Evolutionary conservation across 2,888 invertebrate genomes (phyloP), one percentile per base, ranked within the genome.

Genomic region (Caenorhabditis parvicauda): DNA sequence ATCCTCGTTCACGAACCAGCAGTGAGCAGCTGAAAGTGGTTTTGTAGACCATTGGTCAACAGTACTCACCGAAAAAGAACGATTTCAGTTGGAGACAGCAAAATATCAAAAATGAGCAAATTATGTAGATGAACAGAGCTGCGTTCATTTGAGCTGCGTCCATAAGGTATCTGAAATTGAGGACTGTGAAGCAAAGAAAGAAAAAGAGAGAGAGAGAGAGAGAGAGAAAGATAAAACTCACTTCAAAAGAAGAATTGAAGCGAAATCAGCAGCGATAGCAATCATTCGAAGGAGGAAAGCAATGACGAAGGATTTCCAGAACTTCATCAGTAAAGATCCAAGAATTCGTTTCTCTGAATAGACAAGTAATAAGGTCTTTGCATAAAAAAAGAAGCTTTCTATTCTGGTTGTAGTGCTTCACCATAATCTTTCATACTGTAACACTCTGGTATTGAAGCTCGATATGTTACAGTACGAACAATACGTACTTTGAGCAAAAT

Each of bases 61-160:
- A 21, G 12, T 1, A 37, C 43, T 28, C 17, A 54, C 59, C 60
- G 14, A 59, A 39, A 3, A 61, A 14, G 25, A 67, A 14, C 2
- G 63, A 61, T 29, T 63, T 63, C 12, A 64, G 29, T 38, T 64
- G 63, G 35, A 54, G 43, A 35, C 63, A 63, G 24, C 63, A 48
- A 19, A 67, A 39, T 44, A 67, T 67, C 38, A 67, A 24, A 28
- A 63, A 42, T 3, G 63, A 48, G 17, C 63, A 61, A 2, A 63
- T 38, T 21, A 67, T 56, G 35, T 56, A 61, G 3, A 39, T 61
- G 49, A 56, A 61, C 3, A 61, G 35, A 29, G 53, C 25, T 4
- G 61, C 53, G 9, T 52, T 53, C 3, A 56, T 56, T 53, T 61
- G 56, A 29, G 61, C 56, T 3, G 61, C 49, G 21, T 61, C 61